Base-by-base conservation (phyloP, 1,140 invertebrate species). In the Tetramorium simillimum region DNA sequence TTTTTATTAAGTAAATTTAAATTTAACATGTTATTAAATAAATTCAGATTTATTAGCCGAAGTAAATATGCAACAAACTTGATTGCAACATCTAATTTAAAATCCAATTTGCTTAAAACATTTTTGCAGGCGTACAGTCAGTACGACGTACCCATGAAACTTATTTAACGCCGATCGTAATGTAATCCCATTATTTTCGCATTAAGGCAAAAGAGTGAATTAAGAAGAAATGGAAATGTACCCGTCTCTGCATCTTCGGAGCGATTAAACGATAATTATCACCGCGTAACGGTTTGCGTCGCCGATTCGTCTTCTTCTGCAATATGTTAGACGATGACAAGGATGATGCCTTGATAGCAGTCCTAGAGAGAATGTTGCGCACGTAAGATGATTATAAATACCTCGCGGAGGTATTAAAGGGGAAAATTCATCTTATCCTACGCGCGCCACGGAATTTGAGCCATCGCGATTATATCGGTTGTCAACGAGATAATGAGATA, bases 181-280 rank as follows among this genome's bases (percentile, higher is more conserved):
- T 60, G 40, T 21, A 49, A 62, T 14, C 40, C 37, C 53, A 49
- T 75, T 60, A 84, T 75, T 84, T 84, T 73, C 40, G 53, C 69
- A 84, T 84, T 73, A 60, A 43, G 58, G 21, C 16, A 58, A 72
- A 75, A 43, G 28, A 24, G 10, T 4, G 24, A 84, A 84, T 49
- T 33, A 70, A 84, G 24, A 33, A 53, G 65, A 58, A 73, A 43
- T 58, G 37, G 56, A 84, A 73, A 73, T 37, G 46, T 14, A 49
- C 2, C 58, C 53, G 80, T 73, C 16, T 73, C 10, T 49, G 40
- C 69, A 49, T 60, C 69, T 28, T 7, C n/a, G 53, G 69, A 75
- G 40, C 69, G 80, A 84, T 84, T 84, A 84, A 84, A 75, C 80
- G 80, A 49, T 84, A 84, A 84, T 84, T 84, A 84, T 84, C 80